Percentiles rank a stretch among this genome's conserved stretches.
These are phyloP conservation scores for Sphenopsis melanotis DNA, from an alignment of 2,797 vertebrate species.

Conservation along the genomic window DNA sequence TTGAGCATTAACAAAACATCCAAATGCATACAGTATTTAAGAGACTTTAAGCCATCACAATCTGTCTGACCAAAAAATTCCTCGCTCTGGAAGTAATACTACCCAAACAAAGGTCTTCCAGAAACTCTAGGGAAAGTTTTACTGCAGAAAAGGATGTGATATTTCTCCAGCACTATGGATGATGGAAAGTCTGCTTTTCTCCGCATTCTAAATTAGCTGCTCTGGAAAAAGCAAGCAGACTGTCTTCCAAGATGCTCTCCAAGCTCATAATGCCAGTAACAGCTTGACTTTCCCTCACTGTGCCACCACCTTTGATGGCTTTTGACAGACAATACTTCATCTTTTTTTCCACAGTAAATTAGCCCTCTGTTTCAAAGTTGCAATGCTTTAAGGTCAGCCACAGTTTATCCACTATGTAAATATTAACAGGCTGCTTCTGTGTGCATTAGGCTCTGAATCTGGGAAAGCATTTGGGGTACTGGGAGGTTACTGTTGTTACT, in stretches of 20 bases:
- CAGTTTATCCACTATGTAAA: constrained; percentile 56
- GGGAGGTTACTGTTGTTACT: constrained; percentile 13
- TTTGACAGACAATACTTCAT: background rate
- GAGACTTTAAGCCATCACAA: background rate
- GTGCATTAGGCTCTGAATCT: background rate
- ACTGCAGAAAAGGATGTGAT: background rate
- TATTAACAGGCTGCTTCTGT: constrained; percentile 32
- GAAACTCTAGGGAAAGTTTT: constrained; percentile 1
- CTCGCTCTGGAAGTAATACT: background rate
- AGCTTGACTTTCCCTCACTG: background rate
- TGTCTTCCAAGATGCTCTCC: background rate
- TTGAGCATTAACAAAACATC: background rate
- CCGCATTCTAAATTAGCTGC: background rate
- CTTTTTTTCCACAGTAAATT: constrained; percentile 7
- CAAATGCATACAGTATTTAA: background rate
- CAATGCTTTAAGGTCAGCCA: constrained; percentile 44
- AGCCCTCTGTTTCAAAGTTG: constrained; percentile 42
- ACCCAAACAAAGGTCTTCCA: background rate
- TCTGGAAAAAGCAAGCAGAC: background rate
- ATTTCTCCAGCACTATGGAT: background rate
- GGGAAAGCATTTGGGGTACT: background rate
- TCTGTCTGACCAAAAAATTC: background rate
- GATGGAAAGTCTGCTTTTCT: background rate
- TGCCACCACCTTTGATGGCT: background rate
- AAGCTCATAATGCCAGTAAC: background rate